Conservation (phyloP, 2,888 invertebrate species). For the Chrysotoxum bicinctum region DNA sequence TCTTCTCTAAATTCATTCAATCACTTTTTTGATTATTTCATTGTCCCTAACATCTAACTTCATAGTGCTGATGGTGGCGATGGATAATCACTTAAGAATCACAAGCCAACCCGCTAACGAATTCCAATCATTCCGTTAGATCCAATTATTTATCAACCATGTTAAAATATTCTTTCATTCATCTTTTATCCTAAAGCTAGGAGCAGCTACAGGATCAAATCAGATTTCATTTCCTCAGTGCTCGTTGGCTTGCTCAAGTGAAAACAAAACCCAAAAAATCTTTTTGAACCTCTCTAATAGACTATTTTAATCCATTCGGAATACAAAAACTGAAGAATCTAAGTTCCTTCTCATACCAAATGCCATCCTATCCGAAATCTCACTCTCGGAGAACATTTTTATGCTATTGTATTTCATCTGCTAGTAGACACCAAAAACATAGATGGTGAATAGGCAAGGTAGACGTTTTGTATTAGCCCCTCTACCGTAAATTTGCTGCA, state of each 20-base stretch:
- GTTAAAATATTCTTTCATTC: background rate
- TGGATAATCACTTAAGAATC: background rate
- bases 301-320: constrained; percentile 11
- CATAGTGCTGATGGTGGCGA: no score
- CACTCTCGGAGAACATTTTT: background rate
- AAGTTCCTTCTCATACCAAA: background rate
- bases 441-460: background rate
- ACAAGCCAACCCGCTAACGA: background rate
- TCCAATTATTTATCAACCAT: constrained; percentile 28
- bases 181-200: background rate
- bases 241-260: background rate
- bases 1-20: no score
- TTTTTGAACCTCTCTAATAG: constrained; percentile 12
- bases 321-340: constrained; percentile 7
- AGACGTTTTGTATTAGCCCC: constrained; percentile 15
- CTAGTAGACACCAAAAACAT: background rate
- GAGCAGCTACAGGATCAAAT: constrained; percentile 11
- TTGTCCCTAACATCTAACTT: no score
- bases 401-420: constrained; percentile 11
- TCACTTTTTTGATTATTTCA: no score
- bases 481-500: constrained; percentile 19
- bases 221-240: constrained; percentile 11
- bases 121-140: background rate
- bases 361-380: background rate
- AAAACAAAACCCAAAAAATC: constrained; percentile 14